phyloP scores from a whole-genome alignment of 2,888 invertebrate species.

The Cosmorhoe ocellata region DNA sequence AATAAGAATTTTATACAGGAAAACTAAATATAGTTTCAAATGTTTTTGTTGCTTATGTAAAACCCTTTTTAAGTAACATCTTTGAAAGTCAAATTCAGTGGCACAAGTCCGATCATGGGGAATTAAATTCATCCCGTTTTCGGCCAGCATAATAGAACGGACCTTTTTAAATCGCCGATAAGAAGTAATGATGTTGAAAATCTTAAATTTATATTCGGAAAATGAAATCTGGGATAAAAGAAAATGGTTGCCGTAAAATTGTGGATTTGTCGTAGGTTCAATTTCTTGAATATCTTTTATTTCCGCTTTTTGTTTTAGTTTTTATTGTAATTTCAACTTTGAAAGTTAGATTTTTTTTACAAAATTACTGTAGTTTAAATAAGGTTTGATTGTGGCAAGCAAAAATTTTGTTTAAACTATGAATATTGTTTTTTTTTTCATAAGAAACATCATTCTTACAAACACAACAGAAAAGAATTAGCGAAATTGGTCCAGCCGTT shows the following conservation, averaged over 20 bases:
- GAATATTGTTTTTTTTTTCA: too few species aligned
- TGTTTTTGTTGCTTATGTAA: too few species aligned
- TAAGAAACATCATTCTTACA: too few species aligned
- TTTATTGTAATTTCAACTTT: neutral
- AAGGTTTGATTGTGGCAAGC: too few species aligned
- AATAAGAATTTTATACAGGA: too few species aligned
- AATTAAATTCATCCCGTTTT: conserved; percentile 66
- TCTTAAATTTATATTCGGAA: conserved; percentile 68
- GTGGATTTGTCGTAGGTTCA: conserved; percentile 4
- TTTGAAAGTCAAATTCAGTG: neutral
- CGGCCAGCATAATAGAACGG: conserved; percentile 51
- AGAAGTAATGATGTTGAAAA: conserved; percentile 72
- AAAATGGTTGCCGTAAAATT: conserved; percentile 19
- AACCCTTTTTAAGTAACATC: too few species aligned
- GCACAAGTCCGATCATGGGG: conserved; percentile 43
- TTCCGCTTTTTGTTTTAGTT: neutral
- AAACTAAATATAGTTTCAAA: too few species aligned
- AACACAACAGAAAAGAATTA: too few species aligned
- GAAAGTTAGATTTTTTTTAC: neutral
- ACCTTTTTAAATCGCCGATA: conserved; percentile 68
- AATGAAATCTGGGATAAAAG: conserved; percentile 52
- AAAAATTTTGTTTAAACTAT: too few species aligned
- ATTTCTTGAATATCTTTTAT: conserved; percentile 1
- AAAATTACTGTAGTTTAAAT: too few species aligned
- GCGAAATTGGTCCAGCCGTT: too few species aligned